Evolutionary conservation across 2,113 vertebrate species (phyloP), one percentile per base, ranked within the genome.

Genomic region (Leptosomus discolor): DNA sequence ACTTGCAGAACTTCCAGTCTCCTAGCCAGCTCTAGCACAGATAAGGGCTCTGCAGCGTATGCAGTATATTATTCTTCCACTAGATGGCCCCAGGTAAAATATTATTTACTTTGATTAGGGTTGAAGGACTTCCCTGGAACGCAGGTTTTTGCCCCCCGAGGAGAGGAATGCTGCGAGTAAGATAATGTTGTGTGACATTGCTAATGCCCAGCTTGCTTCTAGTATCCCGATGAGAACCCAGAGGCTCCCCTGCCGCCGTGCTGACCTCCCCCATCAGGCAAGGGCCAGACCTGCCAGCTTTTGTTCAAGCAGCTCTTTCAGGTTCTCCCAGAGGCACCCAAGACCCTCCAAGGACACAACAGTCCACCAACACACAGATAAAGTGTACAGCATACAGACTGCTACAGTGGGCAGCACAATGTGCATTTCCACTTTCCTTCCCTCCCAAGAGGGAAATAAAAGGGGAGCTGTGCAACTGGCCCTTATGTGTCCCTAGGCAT

Each of bases 81-180:
- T 95, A 97, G 97, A 97, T 94, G 96, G 97, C 97, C 92, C 77
- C 73, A 87, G 81, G 84, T 81, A 92, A 96, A 91, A 87, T 85
- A 43, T 37, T 48, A 87, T 92, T 85, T 85, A n/a, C 80, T 37
- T 78, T 14, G 54, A 68, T 34, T 7, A 14, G 69, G 45, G 26
- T 1, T n/a, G 56, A 53, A 89, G 68, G 76, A 57, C 57, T 64
- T 57, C 46, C 84, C 70, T 58, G 79, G 50, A 78, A 88, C 18
- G 15, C 29, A 22, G 16, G 0, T 36, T 81, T 48, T 26, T 3
- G 4, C 6, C 57, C 67, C 37, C 19, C 6, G 12, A 43, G 23
- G 11, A 68, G 50, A 63, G 37, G 48, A 41, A 82, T 3, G 13
- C 29, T 17, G 50, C 8, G 13, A 60, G 7, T 63, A 63, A 32